Conservation (phyloP, 64 coral and sea anemone genomes). For the Dendrophyllia cribrosa region DNA sequence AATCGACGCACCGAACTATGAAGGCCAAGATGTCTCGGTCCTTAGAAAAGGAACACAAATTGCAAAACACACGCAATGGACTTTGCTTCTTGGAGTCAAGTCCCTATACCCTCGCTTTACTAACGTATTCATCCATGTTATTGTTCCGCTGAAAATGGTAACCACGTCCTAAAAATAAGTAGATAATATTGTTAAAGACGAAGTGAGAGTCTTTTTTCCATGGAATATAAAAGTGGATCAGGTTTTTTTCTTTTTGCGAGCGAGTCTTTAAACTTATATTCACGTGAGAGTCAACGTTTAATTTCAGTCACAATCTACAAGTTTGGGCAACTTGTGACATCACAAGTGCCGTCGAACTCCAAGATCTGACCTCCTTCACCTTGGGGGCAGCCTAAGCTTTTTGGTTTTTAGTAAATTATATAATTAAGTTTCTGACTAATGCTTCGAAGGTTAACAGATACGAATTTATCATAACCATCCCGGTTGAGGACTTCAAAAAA, state of each 20-base stretch:
- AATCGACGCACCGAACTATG: not conserved
- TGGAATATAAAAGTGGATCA: constrained; percentile 10
- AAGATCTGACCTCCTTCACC: not conserved
- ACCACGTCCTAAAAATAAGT: not conserved
- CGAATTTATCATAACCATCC: not conserved
- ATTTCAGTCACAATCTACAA: not conserved
- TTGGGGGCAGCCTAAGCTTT: not conserved
- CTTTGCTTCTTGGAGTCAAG: not conserved
- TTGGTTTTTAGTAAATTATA: too few species aligned
- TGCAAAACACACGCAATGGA: not conserved
- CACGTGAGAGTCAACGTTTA: not conserved
- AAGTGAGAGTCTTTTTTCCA: not conserved
- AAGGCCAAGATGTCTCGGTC: constrained; percentile 46
- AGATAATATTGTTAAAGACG: not conserved
- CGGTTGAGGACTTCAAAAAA: too few species aligned
- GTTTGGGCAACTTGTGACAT: not conserved
- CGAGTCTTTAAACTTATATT: not conserved
- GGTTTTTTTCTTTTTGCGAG: not conserved
- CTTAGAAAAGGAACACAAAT: constrained; percentile 9
- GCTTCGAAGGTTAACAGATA: not conserved
- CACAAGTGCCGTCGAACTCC: not conserved
- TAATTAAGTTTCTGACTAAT: not conserved
- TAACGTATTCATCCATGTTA: not conserved
- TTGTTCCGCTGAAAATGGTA: not conserved
- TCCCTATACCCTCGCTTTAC: too few species aligned